A percentile compares a stretch with the other conserved stretches of the same genome.
phyloP scores from a whole-genome alignment of 2,888 invertebrate genomes.

The Megalurothrips usitatus region DNA sequence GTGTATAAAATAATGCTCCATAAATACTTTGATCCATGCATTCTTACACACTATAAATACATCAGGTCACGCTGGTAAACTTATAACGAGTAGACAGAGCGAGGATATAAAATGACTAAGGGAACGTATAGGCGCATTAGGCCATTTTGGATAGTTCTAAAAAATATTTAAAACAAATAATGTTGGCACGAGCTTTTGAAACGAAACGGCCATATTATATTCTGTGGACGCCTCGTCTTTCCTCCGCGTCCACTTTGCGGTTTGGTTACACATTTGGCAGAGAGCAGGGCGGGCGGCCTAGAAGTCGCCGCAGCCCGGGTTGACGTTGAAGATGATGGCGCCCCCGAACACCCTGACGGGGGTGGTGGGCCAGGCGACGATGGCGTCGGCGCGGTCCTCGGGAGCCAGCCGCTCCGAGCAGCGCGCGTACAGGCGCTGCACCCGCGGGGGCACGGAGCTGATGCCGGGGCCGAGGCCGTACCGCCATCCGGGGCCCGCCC shows the following conservation, averaged over 20 bases:
- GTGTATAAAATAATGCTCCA: too few species aligned
- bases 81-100: too few species aligned
- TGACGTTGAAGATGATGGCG: slow-evolving; percentile 56
- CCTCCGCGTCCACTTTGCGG: not conserved
- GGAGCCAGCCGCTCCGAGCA: not conserved
- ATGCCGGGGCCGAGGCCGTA: not conserved
- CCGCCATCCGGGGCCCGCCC: slow-evolving; percentile 34
- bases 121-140: too few species aligned
- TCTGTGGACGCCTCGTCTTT: not conserved
- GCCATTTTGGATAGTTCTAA: too few species aligned
- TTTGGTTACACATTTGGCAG: not conserved
- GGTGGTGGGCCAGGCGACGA: slow-evolving; percentile 61
- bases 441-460: not conserved
- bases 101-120: too few species aligned
- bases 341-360: slow-evolving; percentile 65
- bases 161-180: too few species aligned
- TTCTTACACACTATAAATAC: too few species aligned
- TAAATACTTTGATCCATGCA: too few species aligned
- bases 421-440: not conserved
- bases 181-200: too few species aligned
- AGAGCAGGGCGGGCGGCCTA: slow-evolving; percentile 37
- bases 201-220: too few species aligned
- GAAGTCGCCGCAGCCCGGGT: slow-evolving; percentile 57
- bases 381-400: slow-evolving; percentile 6
- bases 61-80: too few species aligned